Evolutionary conservation across 2,888 invertebrate species (phyloP).

Genomic region (Eupithecia dodoneata): DNA sequence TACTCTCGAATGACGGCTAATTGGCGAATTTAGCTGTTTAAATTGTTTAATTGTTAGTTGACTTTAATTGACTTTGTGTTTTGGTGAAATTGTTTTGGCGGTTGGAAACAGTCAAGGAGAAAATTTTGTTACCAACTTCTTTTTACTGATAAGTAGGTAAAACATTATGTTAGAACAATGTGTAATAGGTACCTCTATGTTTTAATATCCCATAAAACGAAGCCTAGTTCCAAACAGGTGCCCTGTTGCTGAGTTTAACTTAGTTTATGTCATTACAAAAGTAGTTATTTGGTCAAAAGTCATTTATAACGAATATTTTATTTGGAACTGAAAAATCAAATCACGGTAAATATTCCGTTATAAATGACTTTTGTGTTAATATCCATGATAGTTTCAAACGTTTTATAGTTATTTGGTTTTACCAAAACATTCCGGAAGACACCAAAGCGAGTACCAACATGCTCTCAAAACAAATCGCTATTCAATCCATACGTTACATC

Average conservation of each 20-base stretch:
- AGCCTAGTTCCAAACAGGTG: background rate
- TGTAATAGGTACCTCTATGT: background rate
- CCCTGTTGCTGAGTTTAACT: background rate
- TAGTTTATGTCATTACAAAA: background rate
- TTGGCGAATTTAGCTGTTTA: slow-evolving; percentile 43
- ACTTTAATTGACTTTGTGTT: slow-evolving; percentile 52
- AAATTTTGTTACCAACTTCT: background rate
- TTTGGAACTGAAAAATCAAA: no score
- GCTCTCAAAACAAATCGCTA: slow-evolving; percentile 19
- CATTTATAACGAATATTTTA: no score
- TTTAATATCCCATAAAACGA: background rate
- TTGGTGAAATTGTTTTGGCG: slow-evolving; percentile 39
- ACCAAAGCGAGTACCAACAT: background rate
- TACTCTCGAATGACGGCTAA: slow-evolving; percentile 46
- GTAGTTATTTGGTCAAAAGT: no score
- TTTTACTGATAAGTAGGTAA: background rate
- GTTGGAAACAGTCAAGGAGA: slow-evolving; percentile 10
- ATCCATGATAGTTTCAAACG: no score
- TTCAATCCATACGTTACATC: background rate
- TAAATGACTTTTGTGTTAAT: no score
- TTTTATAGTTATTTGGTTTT: background rate
- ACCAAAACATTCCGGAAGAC: background rate
- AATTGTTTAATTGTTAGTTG: slow-evolving; percentile 56
- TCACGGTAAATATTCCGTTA: no score
- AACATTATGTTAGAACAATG: background rate